Percentiles rank a stretch among this genome's conserved stretches.
Conservation (phyloP, 2,888 invertebrate species). For the Invenusta paracnida region DNA sequence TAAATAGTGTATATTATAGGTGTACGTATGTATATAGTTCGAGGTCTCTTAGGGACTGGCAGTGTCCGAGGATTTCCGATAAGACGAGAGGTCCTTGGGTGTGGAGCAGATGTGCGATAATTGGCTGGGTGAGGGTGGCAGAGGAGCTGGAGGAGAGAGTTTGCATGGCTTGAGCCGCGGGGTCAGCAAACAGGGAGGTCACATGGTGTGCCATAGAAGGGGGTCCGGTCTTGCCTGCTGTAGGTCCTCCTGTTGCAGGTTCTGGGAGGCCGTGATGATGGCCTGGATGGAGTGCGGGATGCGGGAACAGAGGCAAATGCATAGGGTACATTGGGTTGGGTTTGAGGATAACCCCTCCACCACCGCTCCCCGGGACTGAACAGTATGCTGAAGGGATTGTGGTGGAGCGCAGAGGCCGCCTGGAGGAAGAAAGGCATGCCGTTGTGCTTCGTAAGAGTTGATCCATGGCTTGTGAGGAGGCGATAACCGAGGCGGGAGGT, state of each 20-base stretch:
- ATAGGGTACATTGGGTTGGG: slow-evolving; percentile 8
- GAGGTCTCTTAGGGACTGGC: too few species aligned
- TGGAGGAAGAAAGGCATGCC: background rate
- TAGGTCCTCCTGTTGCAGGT: too few species aligned
- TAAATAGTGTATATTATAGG: too few species aligned
- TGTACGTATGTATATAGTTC: too few species aligned
- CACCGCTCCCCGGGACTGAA: background rate
- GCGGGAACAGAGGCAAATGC: background rate
- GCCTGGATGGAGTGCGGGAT: background rate
- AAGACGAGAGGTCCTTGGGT: too few species aligned
- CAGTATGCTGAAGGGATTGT: background rate
- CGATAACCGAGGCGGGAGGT: background rate
- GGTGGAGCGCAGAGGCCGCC: background rate
- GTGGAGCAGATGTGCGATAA: too few species aligned
- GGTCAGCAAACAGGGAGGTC: background rate
- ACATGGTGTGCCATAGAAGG: background rate
- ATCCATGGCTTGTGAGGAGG: background rate
- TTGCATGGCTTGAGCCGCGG: background rate
- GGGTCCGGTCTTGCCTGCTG: background rate
- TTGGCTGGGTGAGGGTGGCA: too few species aligned
- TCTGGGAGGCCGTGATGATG: too few species aligned
- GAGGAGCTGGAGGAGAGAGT: too few species aligned
- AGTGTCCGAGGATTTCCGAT: too few species aligned
- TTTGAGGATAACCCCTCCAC: background rate
- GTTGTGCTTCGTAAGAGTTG: background rate